Conservation (phyloP, 2,888 invertebrate genomes). For the Drosophila mercatorum region DNA sequence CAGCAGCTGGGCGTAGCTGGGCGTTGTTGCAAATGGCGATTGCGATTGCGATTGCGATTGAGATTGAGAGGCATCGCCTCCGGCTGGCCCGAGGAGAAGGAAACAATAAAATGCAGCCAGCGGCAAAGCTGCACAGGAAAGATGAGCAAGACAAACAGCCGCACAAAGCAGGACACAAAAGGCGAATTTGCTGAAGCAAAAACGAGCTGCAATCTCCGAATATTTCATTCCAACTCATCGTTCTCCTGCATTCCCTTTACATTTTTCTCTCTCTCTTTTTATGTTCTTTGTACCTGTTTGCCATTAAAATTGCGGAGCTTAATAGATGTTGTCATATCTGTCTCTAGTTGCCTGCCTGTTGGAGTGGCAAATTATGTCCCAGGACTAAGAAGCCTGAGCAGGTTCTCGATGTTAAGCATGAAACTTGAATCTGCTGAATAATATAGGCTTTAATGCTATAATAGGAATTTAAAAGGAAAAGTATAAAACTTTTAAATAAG, state of each 20-base stretch:
- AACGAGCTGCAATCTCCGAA: slow-evolving; percentile 43
- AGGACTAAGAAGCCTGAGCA: not conserved
- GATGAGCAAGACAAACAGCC: not conserved
- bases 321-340: not conserved
- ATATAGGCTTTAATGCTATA: too few species aligned
- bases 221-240: slow-evolving; percentile 38
- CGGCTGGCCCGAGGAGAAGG: slow-evolving; percentile 23
- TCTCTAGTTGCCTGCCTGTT: not conserved
- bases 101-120: slow-evolving; percentile 73
- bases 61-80: slow-evolving; percentile 12
- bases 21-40: not conserved
- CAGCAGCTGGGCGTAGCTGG: not conserved
- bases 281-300: not conserved
- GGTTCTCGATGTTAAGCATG: too few species aligned
- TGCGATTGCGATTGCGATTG: not conserved
- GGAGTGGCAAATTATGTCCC: not conserved
- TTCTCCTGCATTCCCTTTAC: slow-evolving; percentile 9
- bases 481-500: too few species aligned
- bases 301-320: not conserved
- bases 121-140: slow-evolving; percentile 38
- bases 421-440: too few species aligned
- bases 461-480: too few species aligned
- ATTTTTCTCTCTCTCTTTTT: not conserved
- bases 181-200: slow-evolving; percentile 50
- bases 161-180: slow-evolving; percentile 12